Conservation (phyloP, 2,113 vertebrate genomes). For the Anser cygnoides region DNA sequence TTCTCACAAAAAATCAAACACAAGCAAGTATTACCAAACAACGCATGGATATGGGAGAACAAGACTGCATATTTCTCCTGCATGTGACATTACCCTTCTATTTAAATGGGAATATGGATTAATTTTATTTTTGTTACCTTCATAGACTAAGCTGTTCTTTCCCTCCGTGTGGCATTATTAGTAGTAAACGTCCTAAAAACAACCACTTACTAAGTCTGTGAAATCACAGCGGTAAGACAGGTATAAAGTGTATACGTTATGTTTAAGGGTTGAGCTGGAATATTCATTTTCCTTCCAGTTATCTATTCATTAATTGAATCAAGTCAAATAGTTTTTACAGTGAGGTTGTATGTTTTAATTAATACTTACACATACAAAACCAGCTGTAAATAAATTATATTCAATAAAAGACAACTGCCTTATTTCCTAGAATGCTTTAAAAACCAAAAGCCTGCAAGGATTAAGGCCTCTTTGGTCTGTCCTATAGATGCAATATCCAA, state of each 20-base stretch:
- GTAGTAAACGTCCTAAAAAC: fast-evolving
- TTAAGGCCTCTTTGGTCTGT: neutral
- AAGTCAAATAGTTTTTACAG: neutral
- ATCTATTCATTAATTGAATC: neutral
- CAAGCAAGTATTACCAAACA: neutral
- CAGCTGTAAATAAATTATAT: neutral
- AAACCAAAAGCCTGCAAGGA: neutral
- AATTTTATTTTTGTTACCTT: neutral
- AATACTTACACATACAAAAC: neutral
- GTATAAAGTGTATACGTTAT: neutral
- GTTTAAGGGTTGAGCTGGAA: neutral
- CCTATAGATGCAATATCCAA: neutral
- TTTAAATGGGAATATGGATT: neutral
- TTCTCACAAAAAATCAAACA: neutral
- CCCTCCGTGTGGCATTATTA: neutral
- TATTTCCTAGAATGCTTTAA: neutral
- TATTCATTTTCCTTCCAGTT: neutral
- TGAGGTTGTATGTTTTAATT: neutral
- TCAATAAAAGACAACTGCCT: neutral
- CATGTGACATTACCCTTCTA: neutral
- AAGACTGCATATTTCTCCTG: neutral
- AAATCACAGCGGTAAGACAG: neutral
- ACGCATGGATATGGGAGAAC: fast-evolving
- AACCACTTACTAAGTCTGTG: neutral
- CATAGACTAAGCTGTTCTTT: neutral